These are phyloP conservation scores for Alviniconcha strummeri DNA, from an alignment of 2,888 invertebrate genomes.

Conservation along the genomic window DNA sequence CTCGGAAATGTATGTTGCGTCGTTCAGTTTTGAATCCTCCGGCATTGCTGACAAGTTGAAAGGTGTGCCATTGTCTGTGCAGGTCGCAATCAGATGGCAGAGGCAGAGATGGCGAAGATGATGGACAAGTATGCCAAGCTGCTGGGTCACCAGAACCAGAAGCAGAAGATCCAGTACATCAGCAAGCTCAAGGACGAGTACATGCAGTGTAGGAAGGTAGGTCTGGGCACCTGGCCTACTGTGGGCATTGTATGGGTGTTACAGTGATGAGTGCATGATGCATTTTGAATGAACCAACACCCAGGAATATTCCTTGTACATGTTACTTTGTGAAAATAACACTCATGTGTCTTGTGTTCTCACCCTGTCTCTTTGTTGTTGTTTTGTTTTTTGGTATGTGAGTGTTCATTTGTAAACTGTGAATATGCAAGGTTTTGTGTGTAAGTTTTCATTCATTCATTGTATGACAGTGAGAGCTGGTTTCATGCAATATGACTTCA, in stretches of 20 bases:
- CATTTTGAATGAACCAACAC: too few species aligned
- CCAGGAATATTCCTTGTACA: not conserved
- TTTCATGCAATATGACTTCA: too few species aligned
- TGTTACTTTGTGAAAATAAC: not conserved
- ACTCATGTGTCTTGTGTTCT: not conserved
- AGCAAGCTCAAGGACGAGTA: slow-evolving; percentile 72
- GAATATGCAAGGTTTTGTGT: too few species aligned
- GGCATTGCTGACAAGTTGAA: too few species aligned
- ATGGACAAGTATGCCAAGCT: slow-evolving; percentile 78
- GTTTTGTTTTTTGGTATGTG: too few species aligned
- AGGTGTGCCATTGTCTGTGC: not conserved
- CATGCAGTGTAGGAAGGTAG: slow-evolving; percentile 62
- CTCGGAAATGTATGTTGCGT: too few species aligned
- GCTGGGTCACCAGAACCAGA: slow-evolving; percentile 81
- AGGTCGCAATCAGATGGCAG: slow-evolving; percentile 68
- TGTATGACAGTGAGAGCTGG: too few species aligned
- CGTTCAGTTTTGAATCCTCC: too few species aligned
- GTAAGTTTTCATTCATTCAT: too few species aligned
- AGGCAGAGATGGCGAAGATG: slow-evolving; percentile 77
- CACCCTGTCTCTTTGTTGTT: not conserved
- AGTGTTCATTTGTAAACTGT: too few species aligned
- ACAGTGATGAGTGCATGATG: too few species aligned
- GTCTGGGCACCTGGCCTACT: slow-evolving; percentile 17
- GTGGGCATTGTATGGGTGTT: not conserved
- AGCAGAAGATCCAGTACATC: slow-evolving; percentile 80